phyloP scores from a whole-genome alignment of 2,113 vertebrate species.

The Rhinichthys klamathensis region DNA sequence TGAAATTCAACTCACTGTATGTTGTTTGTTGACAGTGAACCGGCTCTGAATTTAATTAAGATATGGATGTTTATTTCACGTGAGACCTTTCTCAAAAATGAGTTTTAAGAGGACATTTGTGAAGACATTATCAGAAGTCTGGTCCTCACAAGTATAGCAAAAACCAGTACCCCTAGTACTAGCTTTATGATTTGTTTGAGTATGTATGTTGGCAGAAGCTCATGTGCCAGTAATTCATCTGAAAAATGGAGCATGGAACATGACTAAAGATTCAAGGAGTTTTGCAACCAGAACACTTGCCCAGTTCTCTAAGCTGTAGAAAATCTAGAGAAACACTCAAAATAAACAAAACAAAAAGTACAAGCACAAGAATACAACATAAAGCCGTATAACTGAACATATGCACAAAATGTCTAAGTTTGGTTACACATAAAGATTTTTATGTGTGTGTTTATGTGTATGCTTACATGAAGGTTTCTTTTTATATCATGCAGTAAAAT shows the following conservation, averaged over 20 bases:
- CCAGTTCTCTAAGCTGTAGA: not conserved
- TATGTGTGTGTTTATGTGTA: constrained; percentile 23
- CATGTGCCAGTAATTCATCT: not conserved
- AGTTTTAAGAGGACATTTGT: not conserved
- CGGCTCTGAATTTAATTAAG: not conserved
- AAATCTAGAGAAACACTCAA: not conserved
- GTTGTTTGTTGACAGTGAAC: too few species aligned
- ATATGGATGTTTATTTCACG: not conserved
- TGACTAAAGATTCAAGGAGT: not conserved
- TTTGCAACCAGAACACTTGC: not conserved
- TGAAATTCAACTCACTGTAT: too few species aligned
- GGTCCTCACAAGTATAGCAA: not conserved
- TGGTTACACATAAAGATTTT: constrained; percentile 9
- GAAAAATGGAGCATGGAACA: not conserved
- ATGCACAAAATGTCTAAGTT: not conserved
- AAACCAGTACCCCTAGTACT: not conserved
- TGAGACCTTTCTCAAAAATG: not conserved
- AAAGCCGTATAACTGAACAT: not conserved
- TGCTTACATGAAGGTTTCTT: constrained; percentile 41
- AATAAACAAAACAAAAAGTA: constrained; percentile 13
- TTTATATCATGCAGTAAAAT: constrained; percentile 57
- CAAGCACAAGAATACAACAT: not conserved
- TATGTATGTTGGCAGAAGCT: constrained; percentile 19
- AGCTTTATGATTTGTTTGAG: not conserved
- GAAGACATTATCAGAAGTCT: not conserved